phyloP scores from a whole-genome alignment of 1,140 invertebrate species.

The Drosophila lini region DNA sequence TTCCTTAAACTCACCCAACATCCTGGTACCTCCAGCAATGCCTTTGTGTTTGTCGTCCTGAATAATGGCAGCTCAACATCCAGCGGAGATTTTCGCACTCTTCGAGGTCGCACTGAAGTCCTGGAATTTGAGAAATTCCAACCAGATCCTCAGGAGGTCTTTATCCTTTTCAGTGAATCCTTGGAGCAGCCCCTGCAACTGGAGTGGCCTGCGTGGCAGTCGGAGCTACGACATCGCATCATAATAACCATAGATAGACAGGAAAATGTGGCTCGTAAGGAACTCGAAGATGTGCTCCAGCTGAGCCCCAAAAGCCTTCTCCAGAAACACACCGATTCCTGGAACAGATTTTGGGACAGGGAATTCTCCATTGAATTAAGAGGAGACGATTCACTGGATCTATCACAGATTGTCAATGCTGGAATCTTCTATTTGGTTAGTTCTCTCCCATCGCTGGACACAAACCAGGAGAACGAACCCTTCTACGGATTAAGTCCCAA shows the following conservation, averaged over 20 bases:
- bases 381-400: slow-evolving; percentile 84
- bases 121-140: slow-evolving; percentile 84
- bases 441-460: slow-evolving; percentile 85
- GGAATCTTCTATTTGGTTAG: slow-evolving; percentile 86
- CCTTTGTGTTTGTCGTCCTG: slow-evolving; percentile 53
- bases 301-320: slow-evolving; percentile 27
- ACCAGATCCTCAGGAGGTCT: slow-evolving; percentile 74
- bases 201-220: slow-evolving; percentile 83
- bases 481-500: slow-evolving; percentile 86
- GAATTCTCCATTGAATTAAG: slow-evolving; percentile 84
- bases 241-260: slow-evolving; percentile 85
- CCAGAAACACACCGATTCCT: slow-evolving; percentile 44
- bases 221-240: slow-evolving; percentile 84
- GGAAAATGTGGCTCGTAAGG: slow-evolving; percentile 85
- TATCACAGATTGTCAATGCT: slow-evolving; percentile 85
- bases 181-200: slow-evolving; percentile 57
- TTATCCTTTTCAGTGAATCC: slow-evolving; percentile 65
- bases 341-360: slow-evolving; percentile 69
- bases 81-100: slow-evolving; percentile 33
- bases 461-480: slow-evolving; percentile 83
- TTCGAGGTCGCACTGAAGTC: slow-evolving; percentile 52
- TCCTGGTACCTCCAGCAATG: slow-evolving; percentile 49
- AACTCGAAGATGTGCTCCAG: slow-evolving; percentile 84
- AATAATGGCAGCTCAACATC: slow-evolving; percentile 38
- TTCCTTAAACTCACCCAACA: slow-evolving; percentile 42